Evolutionary conservation across 2,797 vertebrate genomes (phyloP), one percentile per base, ranked within the genome.

Genomic region (Spinibarbus caldwelli): DNA sequence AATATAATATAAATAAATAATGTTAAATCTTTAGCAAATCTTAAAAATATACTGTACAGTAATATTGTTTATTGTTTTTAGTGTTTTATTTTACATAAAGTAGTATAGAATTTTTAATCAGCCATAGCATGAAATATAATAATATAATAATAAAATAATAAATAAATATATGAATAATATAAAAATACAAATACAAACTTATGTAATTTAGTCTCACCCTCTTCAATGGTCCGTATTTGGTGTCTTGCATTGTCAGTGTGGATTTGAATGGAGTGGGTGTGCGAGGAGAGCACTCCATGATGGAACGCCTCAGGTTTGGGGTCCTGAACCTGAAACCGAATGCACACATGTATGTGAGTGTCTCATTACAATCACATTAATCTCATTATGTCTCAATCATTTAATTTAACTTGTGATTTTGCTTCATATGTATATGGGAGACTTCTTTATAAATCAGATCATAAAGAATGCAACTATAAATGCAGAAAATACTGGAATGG

Each of bases 261-360:
- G 97, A 96, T 93, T 97, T 97, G 94, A 99, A 99, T 5, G 97
- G 97, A 68, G 98, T 98, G 80, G 97, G 97, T 77, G 97, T 98
- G 90, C 96, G 96, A 78, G 97, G 97, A 87, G 96, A 96, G 36
- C 96, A 97, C 90, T 99, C 97, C 89, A 99, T 91, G 90, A 99
- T 97, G 4, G 97, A 97, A 83, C 97, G 96, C 89, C 97, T 96
- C 89, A 98, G 96, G 92, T 96, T 96, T 87, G 98, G 97, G 86
- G 97, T 99, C 92, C 96, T 95, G 93, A 99, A 98, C 92, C 98
- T 99, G 93, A 88, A 90, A 91, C 52, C 91, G 29, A 57, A 54
- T 0, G 1, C 7, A 19, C 34, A 19, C 15, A 57, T 43, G 17
- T 43, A 31, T 19, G 23, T 64, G 23, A 29, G 41, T 6, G 23